Conservation (phyloP, 2,888 invertebrate species). For the Xestia sexstrigata region DNA sequence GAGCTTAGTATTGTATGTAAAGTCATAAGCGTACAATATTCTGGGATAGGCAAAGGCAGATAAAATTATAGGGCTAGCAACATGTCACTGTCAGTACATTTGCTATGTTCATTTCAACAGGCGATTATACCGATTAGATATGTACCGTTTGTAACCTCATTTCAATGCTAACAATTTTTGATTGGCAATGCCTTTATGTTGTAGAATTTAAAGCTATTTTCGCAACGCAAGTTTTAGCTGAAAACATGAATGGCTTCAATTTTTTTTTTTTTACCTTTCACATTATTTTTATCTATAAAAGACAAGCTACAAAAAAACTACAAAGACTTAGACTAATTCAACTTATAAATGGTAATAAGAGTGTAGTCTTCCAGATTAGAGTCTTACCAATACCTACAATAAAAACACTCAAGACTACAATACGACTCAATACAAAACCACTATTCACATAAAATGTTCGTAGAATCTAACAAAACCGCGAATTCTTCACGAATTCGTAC, state of each 20-base stretch:
- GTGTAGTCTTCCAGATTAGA: background rate
- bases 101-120: background rate
- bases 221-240: background rate
- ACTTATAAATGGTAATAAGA: background rate
- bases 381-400: background rate
- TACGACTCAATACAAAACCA: constrained; percentile 17
- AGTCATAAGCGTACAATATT: background rate
- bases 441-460: constrained; percentile 31
- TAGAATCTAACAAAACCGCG: constrained; percentile 19
- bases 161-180: background rate
- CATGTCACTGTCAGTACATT: background rate
- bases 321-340: background rate
- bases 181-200: background rate
- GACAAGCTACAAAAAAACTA: background rate
- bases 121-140: background rate
- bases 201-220: background rate
- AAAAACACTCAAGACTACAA: constrained; percentile 19
- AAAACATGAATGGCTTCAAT: background rate
- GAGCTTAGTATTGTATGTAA: background rate
- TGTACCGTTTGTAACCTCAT: background rate
- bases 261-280: background rate
- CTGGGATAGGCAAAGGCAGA: background rate
- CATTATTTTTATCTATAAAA: background rate
- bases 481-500: constrained; percentile 36
- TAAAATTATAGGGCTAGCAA: background rate